Conservation (phyloP, 2,113 vertebrate genomes). For the Antechinus stuartii region DNA sequence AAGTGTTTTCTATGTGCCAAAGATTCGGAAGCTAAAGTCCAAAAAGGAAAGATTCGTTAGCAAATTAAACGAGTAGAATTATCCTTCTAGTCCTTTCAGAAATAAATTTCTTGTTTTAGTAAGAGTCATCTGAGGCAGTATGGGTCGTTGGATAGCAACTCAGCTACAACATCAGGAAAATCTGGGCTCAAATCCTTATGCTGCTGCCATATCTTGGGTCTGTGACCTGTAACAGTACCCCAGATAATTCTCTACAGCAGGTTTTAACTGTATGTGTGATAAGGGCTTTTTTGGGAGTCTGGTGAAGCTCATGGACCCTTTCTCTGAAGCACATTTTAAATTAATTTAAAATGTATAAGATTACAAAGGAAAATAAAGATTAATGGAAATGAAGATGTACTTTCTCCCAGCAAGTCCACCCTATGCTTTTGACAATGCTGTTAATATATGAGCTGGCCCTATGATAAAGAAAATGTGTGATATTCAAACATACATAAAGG, state of each 20-base stretch:
- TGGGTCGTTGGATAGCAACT: not conserved
- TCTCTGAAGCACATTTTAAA: not conserved
- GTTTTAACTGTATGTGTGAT: not conserved
- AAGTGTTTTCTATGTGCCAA: not conserved
- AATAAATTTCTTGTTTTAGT: not conserved
- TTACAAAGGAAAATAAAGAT: not conserved
- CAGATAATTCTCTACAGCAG: not conserved
- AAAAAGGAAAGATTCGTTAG: not conserved
- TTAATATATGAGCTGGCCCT: not conserved
- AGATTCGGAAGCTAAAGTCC: not conserved
- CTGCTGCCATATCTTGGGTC: not conserved
- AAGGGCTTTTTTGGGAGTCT: not conserved
- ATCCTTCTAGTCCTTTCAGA: not conserved
- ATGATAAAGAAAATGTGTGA: slow-evolving; percentile 20
- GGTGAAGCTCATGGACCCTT: not conserved
- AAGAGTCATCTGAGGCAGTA: not conserved
- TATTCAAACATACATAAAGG: slow-evolving; percentile 19
- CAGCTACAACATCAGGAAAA: not conserved
- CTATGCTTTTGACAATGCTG: not conserved
- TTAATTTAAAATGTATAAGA: not conserved
- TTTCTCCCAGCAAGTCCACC: not conserved
- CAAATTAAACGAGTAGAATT: not conserved
- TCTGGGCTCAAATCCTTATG: not conserved
- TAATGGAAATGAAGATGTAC: not conserved
- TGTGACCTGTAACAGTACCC: not conserved